Evolutionary conservation across 2,888 invertebrate species (phyloP).

Genomic region (Drosophila fulvimacula): DNA sequence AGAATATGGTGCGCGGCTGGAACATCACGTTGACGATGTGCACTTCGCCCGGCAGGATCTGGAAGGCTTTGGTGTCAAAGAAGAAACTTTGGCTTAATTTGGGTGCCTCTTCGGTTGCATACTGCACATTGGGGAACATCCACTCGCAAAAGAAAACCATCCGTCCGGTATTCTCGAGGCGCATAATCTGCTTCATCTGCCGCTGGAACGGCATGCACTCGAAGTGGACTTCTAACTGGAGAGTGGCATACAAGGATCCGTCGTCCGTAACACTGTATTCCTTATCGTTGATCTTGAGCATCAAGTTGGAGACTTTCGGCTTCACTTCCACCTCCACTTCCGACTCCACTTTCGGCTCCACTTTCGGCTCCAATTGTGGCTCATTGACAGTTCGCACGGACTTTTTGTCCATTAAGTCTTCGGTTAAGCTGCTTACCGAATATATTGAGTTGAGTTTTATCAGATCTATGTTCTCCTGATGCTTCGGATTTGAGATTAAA

Average conservation of each 20-base stretch:
- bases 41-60: slow-evolving; percentile 65
- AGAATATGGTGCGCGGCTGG: slow-evolving; percentile 56
- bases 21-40: slow-evolving; percentile 53
- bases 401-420: too few species aligned
- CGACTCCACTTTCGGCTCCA: background rate
- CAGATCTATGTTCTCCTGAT: slow-evolving; percentile 42
- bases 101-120: background rate
- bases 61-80: slow-evolving; percentile 48
- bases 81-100: slow-evolving; percentile 51
- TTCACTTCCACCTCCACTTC: background rate
- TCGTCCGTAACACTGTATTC: slow-evolving; percentile 1
- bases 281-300: slow-evolving; percentile 65
- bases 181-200: slow-evolving; percentile 55
- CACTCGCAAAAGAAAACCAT: slow-evolving; percentile 64
- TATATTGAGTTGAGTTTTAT: slow-evolving; percentile 23
- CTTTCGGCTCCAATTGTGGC: too few species aligned
- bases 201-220: slow-evolving; percentile 69
- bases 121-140: slow-evolving; percentile 15
- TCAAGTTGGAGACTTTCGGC: slow-evolving; percentile 11
- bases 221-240: slow-evolving; percentile 40
- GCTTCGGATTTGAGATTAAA: background rate
- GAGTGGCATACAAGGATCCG: fast-evolving
- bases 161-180: slow-evolving; percentile 72
- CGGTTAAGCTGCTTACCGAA: slow-evolving; percentile 57
- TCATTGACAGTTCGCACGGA: too few species aligned